phyloP scores from a whole-genome alignment of 2,113 vertebrate species.

The Circaetus gallicus region DNA sequence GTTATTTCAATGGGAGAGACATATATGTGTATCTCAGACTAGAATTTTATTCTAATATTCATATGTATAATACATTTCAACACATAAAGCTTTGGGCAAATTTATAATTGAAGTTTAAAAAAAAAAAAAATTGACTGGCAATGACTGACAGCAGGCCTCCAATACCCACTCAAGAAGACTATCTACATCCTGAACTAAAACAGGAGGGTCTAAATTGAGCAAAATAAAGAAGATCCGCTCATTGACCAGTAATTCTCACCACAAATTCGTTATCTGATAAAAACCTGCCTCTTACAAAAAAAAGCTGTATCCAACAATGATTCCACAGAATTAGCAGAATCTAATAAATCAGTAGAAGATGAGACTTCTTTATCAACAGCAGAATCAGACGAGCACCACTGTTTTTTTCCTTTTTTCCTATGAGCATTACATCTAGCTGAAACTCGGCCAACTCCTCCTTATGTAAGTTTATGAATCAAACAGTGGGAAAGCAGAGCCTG shows the following conservation, averaged over 20 bases:
- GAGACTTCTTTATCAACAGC: not conserved
- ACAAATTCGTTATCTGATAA: not conserved
- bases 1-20: not conserved
- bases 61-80: not conserved
- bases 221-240: not conserved
- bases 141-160: not conserved
- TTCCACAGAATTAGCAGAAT: not conserved
- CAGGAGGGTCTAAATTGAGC: not conserved
- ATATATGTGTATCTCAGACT: not conserved
- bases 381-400: not conserved
- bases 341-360: not conserved
- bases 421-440: not conserved
- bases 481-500: not conserved
- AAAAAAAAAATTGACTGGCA: not conserved
- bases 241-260: not conserved
- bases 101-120: not conserved
- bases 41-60: not conserved
- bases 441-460: not conserved
- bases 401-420: not conserved
- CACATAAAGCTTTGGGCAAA: not conserved
- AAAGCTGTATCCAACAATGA: not conserved
- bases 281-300: not conserved
- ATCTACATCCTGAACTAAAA: not conserved
- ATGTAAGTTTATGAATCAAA: not conserved
- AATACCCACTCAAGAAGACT: not conserved